phyloP scores from a whole-genome alignment of 2,888 invertebrate genomes.

The Malthinus flaveolus region DNA sequence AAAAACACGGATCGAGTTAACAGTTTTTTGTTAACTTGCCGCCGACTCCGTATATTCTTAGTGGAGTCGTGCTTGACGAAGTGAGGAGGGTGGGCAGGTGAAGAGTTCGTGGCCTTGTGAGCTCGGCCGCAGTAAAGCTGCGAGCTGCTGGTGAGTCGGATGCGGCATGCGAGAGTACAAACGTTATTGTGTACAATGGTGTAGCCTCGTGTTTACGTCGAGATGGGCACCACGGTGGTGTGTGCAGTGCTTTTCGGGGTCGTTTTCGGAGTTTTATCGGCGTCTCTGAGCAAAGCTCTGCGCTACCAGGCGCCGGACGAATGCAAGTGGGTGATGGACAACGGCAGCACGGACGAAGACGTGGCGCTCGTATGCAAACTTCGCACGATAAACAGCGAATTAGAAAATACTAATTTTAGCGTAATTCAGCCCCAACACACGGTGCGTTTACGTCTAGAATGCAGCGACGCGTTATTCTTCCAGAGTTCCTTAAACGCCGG shows the following conservation, averaged over 20 bases:
- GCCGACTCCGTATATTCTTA: slow-evolving; percentile 54
- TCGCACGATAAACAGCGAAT: slow-evolving; percentile 78
- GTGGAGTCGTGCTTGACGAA: slow-evolving; percentile 43
- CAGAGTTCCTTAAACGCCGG: slow-evolving; percentile 78
- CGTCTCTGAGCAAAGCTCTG: slow-evolving; percentile 63
- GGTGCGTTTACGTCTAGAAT: slow-evolving; percentile 73
- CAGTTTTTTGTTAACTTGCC: slow-evolving; percentile 52
- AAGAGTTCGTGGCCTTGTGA: slow-evolving; percentile 55
- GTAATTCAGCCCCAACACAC: slow-evolving; percentile 83
- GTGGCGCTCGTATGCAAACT: slow-evolving; percentile 75
- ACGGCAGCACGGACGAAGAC: slow-evolving; percentile 65
- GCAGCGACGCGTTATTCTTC: slow-evolving; percentile 79
- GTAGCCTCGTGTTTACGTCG: slow-evolving; percentile 41
- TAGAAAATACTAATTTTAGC: slow-evolving; percentile 81
- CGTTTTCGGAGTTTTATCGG: slow-evolving; percentile 63
- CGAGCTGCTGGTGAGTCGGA: slow-evolving; percentile 62
- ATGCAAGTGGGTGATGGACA: slow-evolving; percentile 76
- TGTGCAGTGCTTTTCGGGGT: slow-evolving; percentile 63
- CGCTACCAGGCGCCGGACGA: slow-evolving; percentile 81
- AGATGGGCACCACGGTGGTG: slow-evolving; percentile 60
- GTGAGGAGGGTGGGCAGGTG: slow-evolving; percentile 45
- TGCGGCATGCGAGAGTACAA: slow-evolving; percentile 51
- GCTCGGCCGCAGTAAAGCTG: slow-evolving; percentile 60
- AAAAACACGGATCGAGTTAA: slow-evolving; percentile 46
- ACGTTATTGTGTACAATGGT: slow-evolving; percentile 43